Base-by-base conservation (phyloP, 2,888 invertebrate species). In the Venusia cambrica region DNA sequence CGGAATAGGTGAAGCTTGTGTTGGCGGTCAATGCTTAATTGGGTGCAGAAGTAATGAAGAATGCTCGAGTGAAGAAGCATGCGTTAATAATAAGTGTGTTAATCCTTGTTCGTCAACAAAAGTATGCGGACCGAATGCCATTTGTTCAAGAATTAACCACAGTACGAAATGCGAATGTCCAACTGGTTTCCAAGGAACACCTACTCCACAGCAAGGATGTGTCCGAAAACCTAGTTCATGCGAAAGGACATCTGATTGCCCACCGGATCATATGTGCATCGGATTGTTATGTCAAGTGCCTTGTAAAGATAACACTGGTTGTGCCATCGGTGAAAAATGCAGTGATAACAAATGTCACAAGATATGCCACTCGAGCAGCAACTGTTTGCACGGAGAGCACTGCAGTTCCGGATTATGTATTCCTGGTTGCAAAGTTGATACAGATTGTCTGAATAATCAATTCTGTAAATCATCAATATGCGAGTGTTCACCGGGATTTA, bases 371-470 rank as follows among this genome's bases (percentile, higher is more conserved):
- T 92, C 94, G 4, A 96, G 96, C 66, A 95, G 94, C 60, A 97
- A 97, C 63, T 97, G 97, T 59, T 87, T 96, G 54, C 93, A 94
- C 1, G 97, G 97, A 26, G 97, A 97, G 83, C 92, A 97, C 38
- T 97, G 97, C 55, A 91, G 91, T 47, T 91, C 91, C 42, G 96
- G 96, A 30, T 89, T 92, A 19, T 97, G 97, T 61, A 90, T 93
- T 59, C 90, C 92, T 1, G 97, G 97, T 3, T 97, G 97, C 64
- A 91, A 92, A 40, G 89, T 91, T 0, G 94, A 95, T 65, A 89
- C 91, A 1, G 96, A 97, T 59, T 97, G 97, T 62, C 90, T 91
- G 22, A 79, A 89, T 18, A 93, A 94, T 44, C 94, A 97, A 76
- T 78, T 92, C n/a, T 96, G 96, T 62, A 74, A 91, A 17, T 89